These are phyloP conservation scores for Zaprionus vittiger DNA, from an alignment of 1,140 invertebrate species.

Conservation along the genomic window DNA sequence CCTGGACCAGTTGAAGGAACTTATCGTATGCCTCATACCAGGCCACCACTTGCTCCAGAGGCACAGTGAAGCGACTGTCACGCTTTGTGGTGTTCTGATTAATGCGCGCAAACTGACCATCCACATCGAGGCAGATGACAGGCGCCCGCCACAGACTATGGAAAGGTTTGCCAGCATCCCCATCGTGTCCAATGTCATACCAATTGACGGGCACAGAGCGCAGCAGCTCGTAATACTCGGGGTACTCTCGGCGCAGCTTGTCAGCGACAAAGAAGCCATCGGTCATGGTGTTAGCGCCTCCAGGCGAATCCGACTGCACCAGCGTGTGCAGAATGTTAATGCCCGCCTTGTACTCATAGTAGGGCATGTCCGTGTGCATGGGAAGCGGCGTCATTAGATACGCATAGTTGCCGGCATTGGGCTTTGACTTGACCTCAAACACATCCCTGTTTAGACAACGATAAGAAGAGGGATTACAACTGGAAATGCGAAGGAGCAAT, in stretches of 20 bases:
- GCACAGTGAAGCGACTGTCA: slow-evolving; percentile 87
- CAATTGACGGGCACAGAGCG: slow-evolving; percentile 87
- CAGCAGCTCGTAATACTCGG: slow-evolving; percentile 86
- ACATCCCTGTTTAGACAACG: slow-evolving; percentile 83
- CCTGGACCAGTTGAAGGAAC: slow-evolving; percentile 85
- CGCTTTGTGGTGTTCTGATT: slow-evolving; percentile 89
- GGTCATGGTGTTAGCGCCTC: slow-evolving; percentile 87
- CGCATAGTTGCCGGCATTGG: slow-evolving; percentile 89
- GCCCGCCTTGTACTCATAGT: slow-evolving; percentile 90
- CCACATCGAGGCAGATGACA: slow-evolving; percentile 86
- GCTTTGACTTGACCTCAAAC: slow-evolving; percentile 88
- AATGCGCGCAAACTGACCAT: slow-evolving; percentile 86
- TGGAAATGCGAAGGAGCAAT: neutral
- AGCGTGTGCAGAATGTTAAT: slow-evolving; percentile 89
- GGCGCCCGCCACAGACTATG: slow-evolving; percentile 87
- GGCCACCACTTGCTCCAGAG: slow-evolving; percentile 86
- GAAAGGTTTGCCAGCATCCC: slow-evolving; percentile 85
- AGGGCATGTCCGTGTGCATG: slow-evolving; percentile 89
- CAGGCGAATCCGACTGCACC: slow-evolving; percentile 86
- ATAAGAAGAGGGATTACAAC: neutral
- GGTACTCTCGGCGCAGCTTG: slow-evolving; percentile 85
- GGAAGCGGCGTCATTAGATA: slow-evolving; percentile 88
- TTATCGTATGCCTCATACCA: slow-evolving; percentile 88
- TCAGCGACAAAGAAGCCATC: slow-evolving; percentile 87
- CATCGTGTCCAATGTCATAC: slow-evolving; percentile 87